A percentile compares a stretch with the other conserved stretches of the same genome.
phyloP scores from a whole-genome alignment of 2,113 vertebrate species.

The Plectropomus leopardus region DNA sequence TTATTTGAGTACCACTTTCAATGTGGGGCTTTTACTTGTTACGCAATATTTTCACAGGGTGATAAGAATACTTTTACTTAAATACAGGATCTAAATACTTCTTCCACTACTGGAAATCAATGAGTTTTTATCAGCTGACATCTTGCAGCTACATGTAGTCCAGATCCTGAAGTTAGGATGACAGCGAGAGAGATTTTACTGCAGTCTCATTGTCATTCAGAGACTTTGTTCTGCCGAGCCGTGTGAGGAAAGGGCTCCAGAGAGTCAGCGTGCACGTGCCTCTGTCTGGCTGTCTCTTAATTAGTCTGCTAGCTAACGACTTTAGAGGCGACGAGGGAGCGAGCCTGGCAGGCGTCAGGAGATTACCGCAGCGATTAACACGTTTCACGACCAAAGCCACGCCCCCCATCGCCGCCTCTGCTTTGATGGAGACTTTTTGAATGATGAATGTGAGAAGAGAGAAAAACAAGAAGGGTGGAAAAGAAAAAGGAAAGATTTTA shows the following conservation, averaged over 20 bases:
- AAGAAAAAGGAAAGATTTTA: neutral
- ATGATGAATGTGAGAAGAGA: neutral
- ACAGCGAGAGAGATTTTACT: slow-evolving; percentile 24
- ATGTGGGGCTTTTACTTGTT: no score
- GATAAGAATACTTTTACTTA: no score
- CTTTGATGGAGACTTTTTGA: slow-evolving; percentile 21
- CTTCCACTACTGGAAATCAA: no score
- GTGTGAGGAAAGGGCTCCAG: slow-evolving; percentile 42
- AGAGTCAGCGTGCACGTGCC: slow-evolving; percentile 48
- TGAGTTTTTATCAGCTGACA: neutral
- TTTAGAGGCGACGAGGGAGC: slow-evolving; percentile 56
- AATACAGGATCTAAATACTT: no score
- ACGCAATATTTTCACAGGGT: no score
- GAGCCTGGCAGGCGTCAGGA: slow-evolving; percentile 56
- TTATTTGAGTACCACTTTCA: no score
- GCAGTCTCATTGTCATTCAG: slow-evolving; percentile 41
- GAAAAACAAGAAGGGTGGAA: neutral
- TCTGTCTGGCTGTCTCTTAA: slow-evolving; percentile 71
- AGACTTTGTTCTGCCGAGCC: slow-evolving; percentile 29
- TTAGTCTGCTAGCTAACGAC: slow-evolving; percentile 76
- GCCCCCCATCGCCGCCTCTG: slow-evolving; percentile 13
- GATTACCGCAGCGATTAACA: slow-evolving; percentile 76
- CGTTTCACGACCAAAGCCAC: slow-evolving; percentile 37
- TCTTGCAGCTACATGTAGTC: neutral
- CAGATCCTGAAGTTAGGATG: neutral